phyloP scores from a whole-genome alignment of 2,113 vertebrate genomes.

The Megaceryle torquata region DNA sequence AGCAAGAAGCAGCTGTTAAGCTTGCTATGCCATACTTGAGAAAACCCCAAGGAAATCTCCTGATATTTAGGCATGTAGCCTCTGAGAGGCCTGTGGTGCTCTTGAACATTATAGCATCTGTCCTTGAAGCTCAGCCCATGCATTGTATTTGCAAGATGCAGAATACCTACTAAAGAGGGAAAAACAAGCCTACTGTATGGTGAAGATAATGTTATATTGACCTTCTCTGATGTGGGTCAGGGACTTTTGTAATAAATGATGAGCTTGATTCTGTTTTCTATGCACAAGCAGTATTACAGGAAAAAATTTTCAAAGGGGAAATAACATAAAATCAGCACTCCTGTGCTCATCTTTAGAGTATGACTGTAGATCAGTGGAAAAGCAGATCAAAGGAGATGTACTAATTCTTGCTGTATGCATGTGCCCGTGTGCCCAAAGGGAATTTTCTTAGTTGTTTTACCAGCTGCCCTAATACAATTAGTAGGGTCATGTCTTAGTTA shows the following conservation, averaged over 20 bases:
- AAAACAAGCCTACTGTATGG: background rate
- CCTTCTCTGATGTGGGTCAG: background rate
- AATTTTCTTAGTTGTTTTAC: background rate
- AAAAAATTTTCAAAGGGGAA: background rate
- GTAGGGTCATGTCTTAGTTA: background rate
- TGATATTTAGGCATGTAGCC: background rate
- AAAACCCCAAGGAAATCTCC: background rate
- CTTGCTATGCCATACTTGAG: background rate
- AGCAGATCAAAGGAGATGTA: slow-evolving; percentile 16
- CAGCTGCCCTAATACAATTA: background rate
- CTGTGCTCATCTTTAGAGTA: background rate
- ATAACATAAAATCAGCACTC: background rate
- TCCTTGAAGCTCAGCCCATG: background rate
- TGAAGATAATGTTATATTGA: background rate
- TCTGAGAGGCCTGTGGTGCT: background rate
- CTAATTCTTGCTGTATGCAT: background rate
- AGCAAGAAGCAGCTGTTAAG: background rate
- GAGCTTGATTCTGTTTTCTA: background rate
- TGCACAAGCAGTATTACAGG: background rate
- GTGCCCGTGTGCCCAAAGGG: background rate
- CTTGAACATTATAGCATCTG: background rate
- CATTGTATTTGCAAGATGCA: background rate
- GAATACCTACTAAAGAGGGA: background rate
- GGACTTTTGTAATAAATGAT: background rate
- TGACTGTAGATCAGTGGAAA: background rate